Evolutionary conservation across 2,888 invertebrate species (phyloP).

Genomic region (Marronus borbonicus): DNA sequence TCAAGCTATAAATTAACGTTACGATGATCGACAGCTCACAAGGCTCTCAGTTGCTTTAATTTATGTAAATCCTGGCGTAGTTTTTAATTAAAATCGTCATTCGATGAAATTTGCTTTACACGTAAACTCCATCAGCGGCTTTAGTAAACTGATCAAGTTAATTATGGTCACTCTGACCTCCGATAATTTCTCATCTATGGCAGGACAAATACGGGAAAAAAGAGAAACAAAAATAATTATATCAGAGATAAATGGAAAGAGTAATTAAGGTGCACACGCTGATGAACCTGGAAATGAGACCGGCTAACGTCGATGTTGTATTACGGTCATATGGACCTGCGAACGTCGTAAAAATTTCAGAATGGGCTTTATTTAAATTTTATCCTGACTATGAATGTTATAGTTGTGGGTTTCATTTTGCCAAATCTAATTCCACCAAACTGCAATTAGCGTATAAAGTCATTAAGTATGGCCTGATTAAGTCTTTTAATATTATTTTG

Average conservation of each 20-base stretch:
- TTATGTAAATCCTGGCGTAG: conserved; percentile 24
- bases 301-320: too few species aligned
- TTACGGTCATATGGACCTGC: too few species aligned
- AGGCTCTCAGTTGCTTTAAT: conserved; percentile 9
- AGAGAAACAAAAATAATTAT: not conserved
- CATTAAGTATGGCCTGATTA: too few species aligned
- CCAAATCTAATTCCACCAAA: too few species aligned
- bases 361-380: too few species aligned
- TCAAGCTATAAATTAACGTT: not conserved
- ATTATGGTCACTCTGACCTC: conserved; percentile 21
- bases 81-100: conserved; percentile 42
- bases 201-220: conserved; percentile 20
- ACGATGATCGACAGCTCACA: conserved; percentile 10
- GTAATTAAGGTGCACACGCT: not conserved
- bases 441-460: too few species aligned
- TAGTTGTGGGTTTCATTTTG: too few species aligned
- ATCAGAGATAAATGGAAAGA: conserved; percentile 12
- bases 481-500: too few species aligned
- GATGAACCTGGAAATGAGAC: not conserved
- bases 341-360: too few species aligned
- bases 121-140: conserved; percentile 43
- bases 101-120: conserved; percentile 42
- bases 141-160: conserved; percentile 32
- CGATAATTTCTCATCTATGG: conserved; percentile 21
- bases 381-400: too few species aligned